Evolutionary conservation across 2,113 vertebrate species (phyloP), one percentile per base, ranked within the genome.

Genomic region (Trogon surrucura): DNA sequence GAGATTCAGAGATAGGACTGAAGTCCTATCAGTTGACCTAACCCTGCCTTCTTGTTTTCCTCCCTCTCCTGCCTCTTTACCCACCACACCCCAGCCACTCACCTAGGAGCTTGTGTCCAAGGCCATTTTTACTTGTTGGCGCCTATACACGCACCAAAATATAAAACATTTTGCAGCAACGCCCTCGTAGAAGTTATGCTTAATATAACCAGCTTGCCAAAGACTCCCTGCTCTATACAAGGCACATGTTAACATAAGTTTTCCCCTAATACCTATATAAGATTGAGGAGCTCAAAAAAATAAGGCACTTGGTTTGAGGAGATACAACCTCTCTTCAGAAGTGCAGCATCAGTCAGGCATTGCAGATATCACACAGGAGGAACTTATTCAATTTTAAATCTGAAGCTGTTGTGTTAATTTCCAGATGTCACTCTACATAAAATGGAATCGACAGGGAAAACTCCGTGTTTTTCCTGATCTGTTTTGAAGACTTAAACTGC

Each of bases 401-500:
- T 64, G 41, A 96, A 72, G 41, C 36, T 34, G 44, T 26, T 80
- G 18, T 47, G 48, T 65, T 94, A 69, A 91, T 81, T 88, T 75
- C 47, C 2, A 5, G 48, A 75, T 54, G 10, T 32, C 95, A 73
- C 67, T 66, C 53, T 19, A 30, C 23, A 54, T 27, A 95, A 82
- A 93, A 32, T 11, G 18, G 17, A 86, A 66, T 57, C 50, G 71
- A 93, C 8, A 71, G 34, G 56, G 10, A 22, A 41, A 47, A 84
- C 74, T 92, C 26, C 71, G 56, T 80, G 20, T 12, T 83, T 70
- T 77, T 78, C 60, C 81, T 80, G 27, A 93, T 78, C 38, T 66
- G n/a, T 85, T 96, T 87, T 66, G 80, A 95, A 93, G 65, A 61
- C 23, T 74, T 64, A 64, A 94, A 81, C 71, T 83, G 54, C 17